Conservation (phyloP, 2,797 vertebrate genomes). For the Spinibarbus caldwelli region DNA sequence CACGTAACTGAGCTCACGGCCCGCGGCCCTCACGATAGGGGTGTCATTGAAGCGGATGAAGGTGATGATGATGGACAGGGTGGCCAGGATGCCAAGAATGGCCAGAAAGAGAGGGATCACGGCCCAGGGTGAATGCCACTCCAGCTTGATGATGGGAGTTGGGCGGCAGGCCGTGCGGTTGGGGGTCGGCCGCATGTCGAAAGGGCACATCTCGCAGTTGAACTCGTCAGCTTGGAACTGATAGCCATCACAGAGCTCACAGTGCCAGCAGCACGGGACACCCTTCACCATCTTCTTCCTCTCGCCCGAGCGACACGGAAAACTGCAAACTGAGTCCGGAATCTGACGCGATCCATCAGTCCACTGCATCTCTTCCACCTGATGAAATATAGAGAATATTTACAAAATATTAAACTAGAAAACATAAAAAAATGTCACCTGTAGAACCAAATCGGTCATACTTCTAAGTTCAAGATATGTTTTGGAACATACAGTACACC, state of each 20-base stretch:
- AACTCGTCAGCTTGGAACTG: conserved; percentile 86
- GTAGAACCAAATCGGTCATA: neutral
- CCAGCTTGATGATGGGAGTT: conserved; percentile 87
- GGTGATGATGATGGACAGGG: conserved; percentile 77
- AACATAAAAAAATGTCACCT: neutral
- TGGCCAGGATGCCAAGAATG: conserved; percentile 85
- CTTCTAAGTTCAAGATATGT: neutral
- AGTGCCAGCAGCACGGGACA: conserved; percentile 94
- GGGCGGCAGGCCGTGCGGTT: conserved; percentile 84
- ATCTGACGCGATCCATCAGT: conserved; percentile 75
- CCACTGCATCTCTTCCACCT: conserved; percentile 88
- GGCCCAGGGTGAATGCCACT: conserved; percentile 88
- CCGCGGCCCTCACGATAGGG: conserved; percentile 88
- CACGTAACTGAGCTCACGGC: conserved; percentile 89
- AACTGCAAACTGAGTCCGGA: conserved; percentile 87
- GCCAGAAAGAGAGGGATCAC: conserved; percentile 83
- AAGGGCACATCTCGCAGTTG: conserved; percentile 84
- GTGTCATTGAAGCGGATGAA: conserved; percentile 88
- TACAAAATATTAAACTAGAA: neutral
- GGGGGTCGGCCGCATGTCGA: conserved; percentile 80
- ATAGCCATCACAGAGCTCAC: conserved; percentile 90
- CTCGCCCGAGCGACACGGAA: conserved; percentile 86
- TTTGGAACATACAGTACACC: neutral
- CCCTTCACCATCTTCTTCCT: conserved; percentile 95
- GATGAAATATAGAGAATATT: conserved; percentile 2